Conservation (phyloP, 2,113 vertebrate species). For the Burhinus bistriatus region DNA sequence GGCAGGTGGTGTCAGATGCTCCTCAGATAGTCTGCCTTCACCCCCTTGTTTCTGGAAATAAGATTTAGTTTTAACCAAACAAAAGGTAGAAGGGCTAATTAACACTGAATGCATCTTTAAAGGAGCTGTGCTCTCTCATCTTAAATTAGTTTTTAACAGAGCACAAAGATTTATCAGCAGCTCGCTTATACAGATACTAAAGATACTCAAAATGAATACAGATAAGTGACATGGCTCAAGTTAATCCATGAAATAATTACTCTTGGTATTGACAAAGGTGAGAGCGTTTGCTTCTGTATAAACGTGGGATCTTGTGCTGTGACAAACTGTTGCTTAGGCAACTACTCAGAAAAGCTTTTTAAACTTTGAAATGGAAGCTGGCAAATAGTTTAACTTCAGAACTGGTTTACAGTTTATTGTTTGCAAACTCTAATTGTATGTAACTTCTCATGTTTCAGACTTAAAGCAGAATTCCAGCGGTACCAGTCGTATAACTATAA, state of each 20-base stretch:
- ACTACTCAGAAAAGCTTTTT: not conserved
- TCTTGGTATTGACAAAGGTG: slow-evolving; percentile 20
- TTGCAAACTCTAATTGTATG: not conserved
- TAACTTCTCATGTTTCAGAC: slow-evolving; percentile 72
- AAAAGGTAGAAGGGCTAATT: not conserved
- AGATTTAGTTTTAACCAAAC: not conserved
- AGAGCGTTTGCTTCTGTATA: not conserved
- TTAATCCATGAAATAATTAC: not conserved
- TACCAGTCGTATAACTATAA: slow-evolving; percentile 75
- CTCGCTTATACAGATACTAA: not conserved
- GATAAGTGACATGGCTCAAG: not conserved
- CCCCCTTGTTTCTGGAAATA: not conserved
- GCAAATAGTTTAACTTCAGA: not conserved
- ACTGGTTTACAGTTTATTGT: not conserved
- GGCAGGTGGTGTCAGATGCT: not conserved
- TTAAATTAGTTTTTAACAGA: not conserved
- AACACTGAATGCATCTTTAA: not conserved
- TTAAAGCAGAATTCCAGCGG: slow-evolving; percentile 76
- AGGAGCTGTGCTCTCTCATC: not conserved
- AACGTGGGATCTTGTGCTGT: not conserved
- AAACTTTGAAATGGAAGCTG: not conserved
- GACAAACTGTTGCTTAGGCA: not conserved
- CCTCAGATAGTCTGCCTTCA: not conserved
- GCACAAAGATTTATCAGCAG: not conserved
- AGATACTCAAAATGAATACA: not conserved